Evolutionary conservation across 2,797 vertebrate species (phyloP), one percentile per base, ranked within the genome.

Genomic region (Margarornis squamiger): DNA sequence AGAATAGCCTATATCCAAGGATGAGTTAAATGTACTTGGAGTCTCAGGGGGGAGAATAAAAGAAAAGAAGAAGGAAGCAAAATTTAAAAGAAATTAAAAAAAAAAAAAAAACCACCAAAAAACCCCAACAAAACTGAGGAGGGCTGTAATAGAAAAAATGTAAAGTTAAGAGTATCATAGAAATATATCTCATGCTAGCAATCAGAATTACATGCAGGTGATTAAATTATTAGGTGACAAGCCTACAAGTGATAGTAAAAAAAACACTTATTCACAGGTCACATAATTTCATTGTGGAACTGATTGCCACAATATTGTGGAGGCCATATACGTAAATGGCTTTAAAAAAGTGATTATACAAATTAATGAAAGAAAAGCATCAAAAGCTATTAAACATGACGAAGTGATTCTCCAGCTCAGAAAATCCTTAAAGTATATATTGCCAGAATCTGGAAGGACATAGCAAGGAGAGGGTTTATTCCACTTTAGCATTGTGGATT

Each of bases 281-380:
- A 66, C 54, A 34, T 68, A 4, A 70, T 86, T 90, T 84, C 15
- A 34, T 73, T 72, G 62, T 91, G 55, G 66, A 93, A 75, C 34
- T 68, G 73, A 68, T 70, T 86, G 41, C 20, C 54, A 75, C 30
- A 66, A 65, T 68, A 52, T 80, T 74, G 30, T 58, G 49, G 38
- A 86, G 61, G 16, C 18, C 62, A 75, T 4, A 1, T 54, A 34
- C 29, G 71, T 92, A 93, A 94, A 87, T 29, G 27, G 9, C 14
- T 88, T 92, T 83, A 4, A 72, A 92, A 89, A 88, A 75, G 17
- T 68, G 73, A 90, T 92, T 91, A 88, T 63, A 86, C n/a, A 92
- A 88, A 90, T 84, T 90, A 77, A 86, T 65, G 76, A 93, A 90
- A 93, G 38, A 88, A 71, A 85, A 78, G 22, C 3, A 2, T 90